Conservation (phyloP, 2,797 vertebrate species). For the Diplodus puntazzo region DNA sequence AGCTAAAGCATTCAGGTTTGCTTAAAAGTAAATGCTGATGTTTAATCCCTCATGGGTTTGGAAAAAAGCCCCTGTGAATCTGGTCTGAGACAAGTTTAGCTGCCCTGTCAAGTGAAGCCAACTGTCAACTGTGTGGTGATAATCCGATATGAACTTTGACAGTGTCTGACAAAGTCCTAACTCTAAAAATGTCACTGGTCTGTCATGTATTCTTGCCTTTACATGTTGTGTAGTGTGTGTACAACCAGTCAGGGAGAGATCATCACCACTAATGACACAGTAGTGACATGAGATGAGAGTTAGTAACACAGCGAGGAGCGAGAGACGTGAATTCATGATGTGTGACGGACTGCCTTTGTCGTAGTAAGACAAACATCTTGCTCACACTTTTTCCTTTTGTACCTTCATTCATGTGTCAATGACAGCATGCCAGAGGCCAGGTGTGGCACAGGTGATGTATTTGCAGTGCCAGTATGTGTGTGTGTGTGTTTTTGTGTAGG, state of each 20-base stretch:
- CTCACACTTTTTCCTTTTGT: neutral
- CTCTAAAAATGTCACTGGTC: slow-evolving; percentile 6
- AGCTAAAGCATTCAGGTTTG: slow-evolving; percentile 19
- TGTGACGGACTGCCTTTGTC: neutral
- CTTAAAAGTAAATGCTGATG: slow-evolving; percentile 30
- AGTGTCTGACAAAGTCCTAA: neutral
- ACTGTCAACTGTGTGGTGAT: slow-evolving; percentile 38
- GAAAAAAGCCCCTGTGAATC: slow-evolving; percentile 6
- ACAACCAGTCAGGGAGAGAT: neutral
- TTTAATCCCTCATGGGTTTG: slow-evolving; percentile 14
- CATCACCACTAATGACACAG: slow-evolving; percentile 16
- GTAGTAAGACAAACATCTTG: neutral
- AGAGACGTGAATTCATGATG: neutral
- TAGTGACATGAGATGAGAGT: slow-evolving; percentile 27
- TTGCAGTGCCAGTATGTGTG: slow-evolving; percentile 12
- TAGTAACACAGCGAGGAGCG: slow-evolving; percentile 7
- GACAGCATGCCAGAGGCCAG: slow-evolving; percentile 30
- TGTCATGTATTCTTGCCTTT: slow-evolving; percentile 15
- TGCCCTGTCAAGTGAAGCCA: slow-evolving; percentile 40
- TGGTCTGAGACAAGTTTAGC: slow-evolving; percentile 28
- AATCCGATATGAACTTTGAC: slow-evolving; percentile 47
- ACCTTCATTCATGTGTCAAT: slow-evolving; percentile 10
- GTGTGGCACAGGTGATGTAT: slow-evolving; percentile 47
- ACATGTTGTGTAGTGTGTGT: neutral
- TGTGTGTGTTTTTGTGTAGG: slow-evolving; percentile 3